phyloP scores from a whole-genome alignment of 2,113 vertebrate genomes.

The Galeopterus variegatus region DNA sequence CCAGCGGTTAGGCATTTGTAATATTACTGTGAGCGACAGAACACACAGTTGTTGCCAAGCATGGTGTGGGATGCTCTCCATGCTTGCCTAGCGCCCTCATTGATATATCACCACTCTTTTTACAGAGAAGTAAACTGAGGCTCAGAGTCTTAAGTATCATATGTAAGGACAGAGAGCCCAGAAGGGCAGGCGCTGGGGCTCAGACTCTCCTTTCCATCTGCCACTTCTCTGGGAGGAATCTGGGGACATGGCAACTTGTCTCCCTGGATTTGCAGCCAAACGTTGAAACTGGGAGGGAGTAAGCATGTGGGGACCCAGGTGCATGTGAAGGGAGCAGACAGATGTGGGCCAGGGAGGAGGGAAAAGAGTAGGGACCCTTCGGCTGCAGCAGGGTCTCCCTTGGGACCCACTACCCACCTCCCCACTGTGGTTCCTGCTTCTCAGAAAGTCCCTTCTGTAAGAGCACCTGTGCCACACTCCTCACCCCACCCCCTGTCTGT shows the following conservation, averaged over 20 bases:
- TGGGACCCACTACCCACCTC: not conserved
- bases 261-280: not conserved
- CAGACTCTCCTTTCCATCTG: not conserved
- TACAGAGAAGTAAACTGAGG: not conserved
- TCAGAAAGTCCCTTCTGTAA: not conserved
- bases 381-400: not conserved
- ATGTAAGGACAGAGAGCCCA: not conserved
- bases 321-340: not conserved
- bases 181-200: not conserved
- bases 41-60: not conserved
- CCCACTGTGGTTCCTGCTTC: not conserved
- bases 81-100: not conserved
- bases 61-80: not conserved
- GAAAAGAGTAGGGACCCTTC: no score
- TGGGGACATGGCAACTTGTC: not conserved
- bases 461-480: not conserved
- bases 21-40: not conserved
- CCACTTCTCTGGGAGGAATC: not conserved
- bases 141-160: not conserved
- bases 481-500: not conserved
- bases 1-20: not conserved
- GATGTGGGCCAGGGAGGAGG: not conserved
- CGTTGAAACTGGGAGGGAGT: not conserved
- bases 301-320: not conserved
- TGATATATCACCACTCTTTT: not conserved